Evolutionary conservation across 2,113 vertebrate genomes (phyloP), one percentile per base, ranked within the genome.

Genomic region (Tetrao urogallus): DNA sequence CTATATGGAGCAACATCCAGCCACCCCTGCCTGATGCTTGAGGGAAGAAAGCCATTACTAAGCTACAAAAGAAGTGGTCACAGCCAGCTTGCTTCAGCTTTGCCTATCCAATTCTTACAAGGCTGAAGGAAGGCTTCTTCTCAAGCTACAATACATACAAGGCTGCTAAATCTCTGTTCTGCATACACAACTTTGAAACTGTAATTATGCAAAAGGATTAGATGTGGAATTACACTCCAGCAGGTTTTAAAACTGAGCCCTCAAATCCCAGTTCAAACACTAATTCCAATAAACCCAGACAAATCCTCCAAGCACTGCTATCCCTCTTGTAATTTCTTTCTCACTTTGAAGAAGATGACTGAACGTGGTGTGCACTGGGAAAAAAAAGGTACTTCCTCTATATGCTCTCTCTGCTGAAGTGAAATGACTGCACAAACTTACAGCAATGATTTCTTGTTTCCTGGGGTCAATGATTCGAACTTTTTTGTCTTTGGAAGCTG

Each of bases 401-500:
- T 1, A 15, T 5, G 16, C n/a, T 80, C 52, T 71, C 10, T 38
- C 60, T 65, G 70, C 60, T 70, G 71, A 16, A 45, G 22, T 3
- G 48, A 64, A 28, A 36, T 7, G 9, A 45, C 36, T 4, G 4
- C 0, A 3, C 20, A 58, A 77, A 96, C 98, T 98, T 87, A 99
- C 99, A 86, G 98, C 98, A 30, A 99, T 50, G 3, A 99, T 96
- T 72, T 97, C 97, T 75, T 98, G 98, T 90, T 99, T 98, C 96
- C 99, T 98, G 13, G 99, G 99, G 74, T 99, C 98, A 3, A 99
- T 99, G 6, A 99, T 97, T 27, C 99, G 98, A 75, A 99, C 96
- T 93, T 98, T 97, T 96, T 99, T 99, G 98, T 99, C 99, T 95
- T 99, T 99, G 98, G 99, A 99, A 61, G 99, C 93, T 3, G 99